Percentiles rank a stretch among this genome's conserved stretches.
phyloP scores from a whole-genome alignment of 2,797 vertebrate genomes.

The Danio aesculapii region DNA sequence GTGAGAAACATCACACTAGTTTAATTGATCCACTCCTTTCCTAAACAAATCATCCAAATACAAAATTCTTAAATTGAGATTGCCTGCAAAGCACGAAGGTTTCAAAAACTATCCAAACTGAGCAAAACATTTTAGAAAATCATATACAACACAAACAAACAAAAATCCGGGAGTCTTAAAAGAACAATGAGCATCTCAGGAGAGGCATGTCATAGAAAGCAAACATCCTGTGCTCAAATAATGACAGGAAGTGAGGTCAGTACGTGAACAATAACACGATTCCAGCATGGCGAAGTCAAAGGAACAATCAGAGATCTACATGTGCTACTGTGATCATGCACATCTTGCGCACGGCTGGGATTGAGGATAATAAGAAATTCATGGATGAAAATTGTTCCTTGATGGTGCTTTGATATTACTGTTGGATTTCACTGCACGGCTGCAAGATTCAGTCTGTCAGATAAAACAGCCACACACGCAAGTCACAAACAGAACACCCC shows the following conservation, averaged over 20 bases:
- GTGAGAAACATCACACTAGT: too few species aligned
- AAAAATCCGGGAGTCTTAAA: conserved; percentile 2
- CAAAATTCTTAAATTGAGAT: not conserved
- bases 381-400: not conserved
- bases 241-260: conserved; percentile 60
- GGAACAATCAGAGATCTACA: conserved; percentile 2
- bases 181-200: conserved; percentile 39
- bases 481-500: conserved; percentile 36
- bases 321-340: not conserved
- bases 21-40: not conserved
- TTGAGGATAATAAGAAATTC: not conserved
- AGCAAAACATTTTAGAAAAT: conserved; percentile 27
- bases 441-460: conserved; percentile 60
- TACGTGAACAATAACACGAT: conserved; percentile 48
- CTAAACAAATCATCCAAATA: not conserved
- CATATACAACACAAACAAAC: not conserved
- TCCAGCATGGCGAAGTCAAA: conserved; percentile 33
- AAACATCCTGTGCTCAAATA: conserved; percentile 59
- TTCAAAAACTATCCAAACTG: not conserved
- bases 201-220: conserved; percentile 29
- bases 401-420: not conserved
- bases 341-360: not conserved
- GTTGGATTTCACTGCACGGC: conserved; percentile 68
- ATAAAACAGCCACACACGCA: conserved; percentile 22
- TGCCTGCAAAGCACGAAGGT: not conserved